These are phyloP conservation scores for Sterna hirundo DNA, from an alignment of 2,113 vertebrate species.

Conservation along the genomic window DNA sequence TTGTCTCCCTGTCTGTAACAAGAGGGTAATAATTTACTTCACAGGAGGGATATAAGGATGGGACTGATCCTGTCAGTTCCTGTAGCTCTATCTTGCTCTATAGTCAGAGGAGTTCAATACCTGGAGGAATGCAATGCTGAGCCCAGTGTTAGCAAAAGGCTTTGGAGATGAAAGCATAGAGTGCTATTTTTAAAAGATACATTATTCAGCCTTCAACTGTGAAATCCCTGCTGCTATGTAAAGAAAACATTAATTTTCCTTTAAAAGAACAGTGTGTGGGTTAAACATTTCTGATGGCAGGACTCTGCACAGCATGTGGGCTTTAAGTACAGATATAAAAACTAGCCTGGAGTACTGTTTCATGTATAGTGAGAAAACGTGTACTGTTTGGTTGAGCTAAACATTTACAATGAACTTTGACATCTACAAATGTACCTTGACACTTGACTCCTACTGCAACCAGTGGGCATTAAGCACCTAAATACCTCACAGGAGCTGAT, in stretches of 20 bases:
- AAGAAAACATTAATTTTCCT: constrained; percentile 54
- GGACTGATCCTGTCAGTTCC: neutral
- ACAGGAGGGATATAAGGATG: neutral
- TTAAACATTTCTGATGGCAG: constrained; percentile 36
- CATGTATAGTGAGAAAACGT: neutral
- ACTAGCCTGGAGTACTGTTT: neutral
- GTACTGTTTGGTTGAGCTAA: neutral
- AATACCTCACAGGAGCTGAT: neutral
- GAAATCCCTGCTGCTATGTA: constrained; percentile 17
- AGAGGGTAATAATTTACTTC: neutral
- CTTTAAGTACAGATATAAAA: neutral
- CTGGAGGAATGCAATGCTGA: neutral
- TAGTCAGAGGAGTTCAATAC: neutral
- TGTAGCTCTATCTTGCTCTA: neutral
- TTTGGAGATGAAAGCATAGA: neutral
- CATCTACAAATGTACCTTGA: neutral
- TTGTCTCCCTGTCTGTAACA: neutral
- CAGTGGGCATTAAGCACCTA: neutral
- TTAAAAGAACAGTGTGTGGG: constrained; percentile 31
- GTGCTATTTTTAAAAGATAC: neutral
- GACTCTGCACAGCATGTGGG: neutral
- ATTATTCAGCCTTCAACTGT: constrained; percentile 4
- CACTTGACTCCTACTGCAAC: neutral
- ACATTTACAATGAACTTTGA: neutral
- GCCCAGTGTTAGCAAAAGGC: neutral